Evolutionary conservation across 2,113 vertebrate genomes (phyloP), one percentile per base, ranked within the genome.

Genomic region (Haliaeetus leucogaster): DNA sequence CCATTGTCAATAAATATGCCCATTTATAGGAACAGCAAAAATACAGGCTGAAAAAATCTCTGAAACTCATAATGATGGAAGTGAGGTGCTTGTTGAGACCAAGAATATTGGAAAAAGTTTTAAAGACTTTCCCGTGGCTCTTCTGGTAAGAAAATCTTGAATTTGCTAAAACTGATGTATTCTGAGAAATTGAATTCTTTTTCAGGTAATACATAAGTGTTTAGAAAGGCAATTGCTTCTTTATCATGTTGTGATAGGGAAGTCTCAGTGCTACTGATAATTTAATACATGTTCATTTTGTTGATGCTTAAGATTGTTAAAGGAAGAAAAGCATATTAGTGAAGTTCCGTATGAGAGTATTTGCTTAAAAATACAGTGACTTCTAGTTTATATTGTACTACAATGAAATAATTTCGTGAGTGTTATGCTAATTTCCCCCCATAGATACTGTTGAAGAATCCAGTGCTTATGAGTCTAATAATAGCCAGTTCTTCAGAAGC

Each of bases 401-500:
- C 58, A 86, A 29, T 40, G 5, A 63, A 87, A 47, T n/a, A 61
- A 61, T 59, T 90, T 87, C 19, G 20, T 52, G 13, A 82, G 29
- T 6, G 0, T 76, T 83, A 36, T 42, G 18, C 8, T 70, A 52
- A 66, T 76, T 86, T 95, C 26, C 32, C 13, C 12, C 20, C 4
- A n/a, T 59, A 99, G 98, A 97, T 97, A 80, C 91, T 98, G 56
- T 50, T 98, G 96, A 98, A 93, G 93, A 99, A 99, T 91, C 96
- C 98, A 76, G 98, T 99, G n/a, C 97, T 98, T 86, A 96, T 99
- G 95, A 97, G 96, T 94, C 97, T 99, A 96, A 96, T 98, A 96
- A 7, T 98, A 73, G 98, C 98, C 53, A 97, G 98, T 90, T 92
- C 97, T 71, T 94, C 98, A 55, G 98, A 99, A 98, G 98, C 97